Percentiles rank a stretch among this genome's conserved stretches.
Conservation (phyloP, 2,888 invertebrate species). For the Diabrotica balteata region DNA sequence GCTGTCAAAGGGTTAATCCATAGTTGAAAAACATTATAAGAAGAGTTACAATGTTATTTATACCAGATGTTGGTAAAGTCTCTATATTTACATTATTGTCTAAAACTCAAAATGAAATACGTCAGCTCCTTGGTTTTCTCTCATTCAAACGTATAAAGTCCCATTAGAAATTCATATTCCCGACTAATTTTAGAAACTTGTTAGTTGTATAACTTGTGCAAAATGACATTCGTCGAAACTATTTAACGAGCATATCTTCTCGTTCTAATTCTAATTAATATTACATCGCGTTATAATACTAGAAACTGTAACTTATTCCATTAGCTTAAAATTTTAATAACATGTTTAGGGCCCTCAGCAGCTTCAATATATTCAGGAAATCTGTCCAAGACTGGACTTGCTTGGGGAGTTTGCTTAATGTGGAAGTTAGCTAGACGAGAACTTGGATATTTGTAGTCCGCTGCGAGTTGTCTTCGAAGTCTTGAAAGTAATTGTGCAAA, state of each 20-base stretch:
- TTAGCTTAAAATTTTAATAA: constrained; percentile 17
- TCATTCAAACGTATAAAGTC: background rate
- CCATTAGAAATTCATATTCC: background rate
- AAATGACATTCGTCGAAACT: background rate
- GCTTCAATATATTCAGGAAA: constrained; percentile 19
- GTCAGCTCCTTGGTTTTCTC: no score
- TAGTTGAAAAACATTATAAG: no score
- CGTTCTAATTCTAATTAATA: constrained; percentile 5
- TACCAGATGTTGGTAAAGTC: no score
- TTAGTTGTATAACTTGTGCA: background rate
- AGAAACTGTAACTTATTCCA: constrained; percentile 14
- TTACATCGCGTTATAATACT: constrained; percentile 2
- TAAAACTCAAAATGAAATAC: no score
- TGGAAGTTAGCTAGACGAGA: constrained; percentile 18
- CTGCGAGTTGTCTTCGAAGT: constrained; percentile 19
- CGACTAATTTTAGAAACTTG: background rate
- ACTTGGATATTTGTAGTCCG: constrained; percentile 21
- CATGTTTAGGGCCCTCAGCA: background rate
- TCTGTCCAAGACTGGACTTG: constrained; percentile 17
- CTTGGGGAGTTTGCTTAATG: constrained; percentile 13
- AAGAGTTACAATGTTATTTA: no score
- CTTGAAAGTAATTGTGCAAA: constrained; percentile 19
- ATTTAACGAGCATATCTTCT: background rate
- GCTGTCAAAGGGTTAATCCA: no score
- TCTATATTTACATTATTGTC: no score